Percentiles rank a stretch among this genome's conserved stretches.
Evolutionary conservation across 2,113 vertebrate genomes (phyloP).

Genomic region (Corydoras maculifer): DNA sequence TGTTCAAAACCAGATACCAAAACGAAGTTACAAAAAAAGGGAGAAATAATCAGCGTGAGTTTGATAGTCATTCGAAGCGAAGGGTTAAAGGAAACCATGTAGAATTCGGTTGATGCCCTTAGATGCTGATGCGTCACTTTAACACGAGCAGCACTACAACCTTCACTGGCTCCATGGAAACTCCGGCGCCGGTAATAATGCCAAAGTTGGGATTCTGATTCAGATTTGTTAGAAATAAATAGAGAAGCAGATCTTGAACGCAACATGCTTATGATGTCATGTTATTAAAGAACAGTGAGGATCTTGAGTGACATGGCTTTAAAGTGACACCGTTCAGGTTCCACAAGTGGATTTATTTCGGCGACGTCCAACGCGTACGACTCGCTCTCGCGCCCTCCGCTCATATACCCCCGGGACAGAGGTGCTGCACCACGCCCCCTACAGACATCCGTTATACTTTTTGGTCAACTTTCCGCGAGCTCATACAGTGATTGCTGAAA

Average conservation of each 20-base stretch:
- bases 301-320: constrained; percentile 17
- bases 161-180: constrained; percentile 26
- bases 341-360: not conserved
- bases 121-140: constrained; percentile 53
- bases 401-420: constrained; percentile 34
- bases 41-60: constrained; percentile 59
- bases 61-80: constrained; percentile 70
- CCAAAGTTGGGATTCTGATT: constrained; percentile 11
- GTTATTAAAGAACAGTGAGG: constrained; percentile 11
- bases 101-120: constrained; percentile 65
- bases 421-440: constrained; percentile 19
- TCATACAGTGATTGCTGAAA: constrained; percentile 52
- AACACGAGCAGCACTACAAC: constrained; percentile 33
- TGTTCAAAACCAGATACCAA: constrained; percentile 54
- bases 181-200: not conserved
- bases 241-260: not conserved
- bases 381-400: too few relatives aligned
- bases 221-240: constrained; percentile 5
- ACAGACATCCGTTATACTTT: constrained; percentile 50
- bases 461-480: constrained; percentile 62
- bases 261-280: not conserved
- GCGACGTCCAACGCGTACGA: not conserved
- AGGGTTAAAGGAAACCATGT: constrained; percentile 53
- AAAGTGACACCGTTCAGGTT: constrained; percentile 24
- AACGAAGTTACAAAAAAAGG: constrained; percentile 69